phyloP scores from a whole-genome alignment of 2,888 invertebrate species.

The Amphipoea lucens region DNA sequence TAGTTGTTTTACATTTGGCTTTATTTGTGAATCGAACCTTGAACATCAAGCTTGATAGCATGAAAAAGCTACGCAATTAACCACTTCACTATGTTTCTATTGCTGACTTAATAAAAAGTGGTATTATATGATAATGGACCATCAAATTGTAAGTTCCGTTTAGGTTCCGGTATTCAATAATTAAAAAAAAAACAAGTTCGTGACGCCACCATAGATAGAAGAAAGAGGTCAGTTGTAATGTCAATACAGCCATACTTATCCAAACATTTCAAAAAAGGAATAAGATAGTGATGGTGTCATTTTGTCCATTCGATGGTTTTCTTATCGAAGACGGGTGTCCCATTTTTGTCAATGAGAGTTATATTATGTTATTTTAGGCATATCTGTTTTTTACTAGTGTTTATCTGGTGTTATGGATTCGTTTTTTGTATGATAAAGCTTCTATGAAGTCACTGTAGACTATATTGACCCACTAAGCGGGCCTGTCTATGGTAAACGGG shows the following conservation, averaged over 20 bases:
- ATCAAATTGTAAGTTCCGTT: too few relatives aligned
- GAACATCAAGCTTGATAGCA: too few relatives aligned
- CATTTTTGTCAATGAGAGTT: slow-evolving; percentile 16
- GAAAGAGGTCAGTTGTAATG: slow-evolving; percentile 13
- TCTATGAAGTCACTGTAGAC: neutral
- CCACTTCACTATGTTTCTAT: too few relatives aligned
- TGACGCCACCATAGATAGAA: slow-evolving; percentile 2
- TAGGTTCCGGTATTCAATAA: too few relatives aligned
- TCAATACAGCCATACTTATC: neutral
- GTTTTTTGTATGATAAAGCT: slow-evolving; percentile 2
- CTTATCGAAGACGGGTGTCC: slow-evolving; percentile 12
- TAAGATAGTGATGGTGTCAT: slow-evolving; percentile 16
- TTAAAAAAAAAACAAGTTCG: neutral
- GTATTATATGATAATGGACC: neutral
- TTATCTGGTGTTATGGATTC: slow-evolving; percentile 10
- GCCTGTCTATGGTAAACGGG: neutral
- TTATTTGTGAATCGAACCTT: too few relatives aligned
- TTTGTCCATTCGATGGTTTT: slow-evolving; percentile 7
- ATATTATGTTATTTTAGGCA: neutral
- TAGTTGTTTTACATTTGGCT: too few relatives aligned
- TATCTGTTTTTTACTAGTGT: slow-evolving; percentile 15
- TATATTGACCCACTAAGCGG: neutral
- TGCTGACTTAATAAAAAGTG: too few relatives aligned
- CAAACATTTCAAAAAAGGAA: slow-evolving; percentile 31
- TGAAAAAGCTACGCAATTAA: too few relatives aligned